phyloP scores from a whole-genome alignment of 2,888 invertebrate species.

The Anarsia innoxiella region DNA sequence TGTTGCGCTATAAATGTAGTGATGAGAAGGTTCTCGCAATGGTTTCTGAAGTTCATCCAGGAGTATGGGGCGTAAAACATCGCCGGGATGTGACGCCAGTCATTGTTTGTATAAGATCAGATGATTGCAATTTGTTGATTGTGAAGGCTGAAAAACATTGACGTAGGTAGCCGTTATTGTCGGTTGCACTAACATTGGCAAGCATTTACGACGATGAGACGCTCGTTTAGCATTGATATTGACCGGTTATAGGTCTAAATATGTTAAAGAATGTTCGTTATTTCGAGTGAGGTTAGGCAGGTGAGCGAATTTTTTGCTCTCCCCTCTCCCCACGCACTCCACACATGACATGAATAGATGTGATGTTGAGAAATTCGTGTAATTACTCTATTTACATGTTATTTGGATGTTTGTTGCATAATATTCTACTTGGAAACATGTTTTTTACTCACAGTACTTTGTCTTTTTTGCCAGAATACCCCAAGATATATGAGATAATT shows the following conservation, averaged over 20 bases:
- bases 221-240: background rate
- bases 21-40: slow-evolving; percentile 47
- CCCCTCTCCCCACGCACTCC: background rate
- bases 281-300: slow-evolving; percentile 12
- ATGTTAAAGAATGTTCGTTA: slow-evolving; percentile 9
- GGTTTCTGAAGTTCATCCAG: slow-evolving; percentile 30
- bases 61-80: slow-evolving; percentile 19
- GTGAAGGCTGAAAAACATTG: slow-evolving; percentile 41
- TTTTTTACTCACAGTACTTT: no score
- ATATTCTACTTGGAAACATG: no score
- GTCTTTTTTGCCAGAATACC: no score
- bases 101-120: slow-evolving; percentile 47
- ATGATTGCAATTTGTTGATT: slow-evolving; percentile 48
- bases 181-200: slow-evolving; percentile 4
- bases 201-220: background rate
- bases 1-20: slow-evolving; percentile 41
- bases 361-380: slow-evolving; percentile 10
- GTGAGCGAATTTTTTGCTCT: slow-evolving; percentile 8
- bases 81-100: slow-evolving; percentile 25
- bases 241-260: background rate
- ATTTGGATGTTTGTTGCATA: background rate
- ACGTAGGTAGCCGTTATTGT: slow-evolving; percentile 33
- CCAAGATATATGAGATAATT: no score
- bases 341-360: slow-evolving; percentile 6
- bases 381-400: slow-evolving; percentile 7